Evolutionary conservation across 2,888 invertebrate genomes (phyloP).

Genomic region (Dusona sp.): DNA sequence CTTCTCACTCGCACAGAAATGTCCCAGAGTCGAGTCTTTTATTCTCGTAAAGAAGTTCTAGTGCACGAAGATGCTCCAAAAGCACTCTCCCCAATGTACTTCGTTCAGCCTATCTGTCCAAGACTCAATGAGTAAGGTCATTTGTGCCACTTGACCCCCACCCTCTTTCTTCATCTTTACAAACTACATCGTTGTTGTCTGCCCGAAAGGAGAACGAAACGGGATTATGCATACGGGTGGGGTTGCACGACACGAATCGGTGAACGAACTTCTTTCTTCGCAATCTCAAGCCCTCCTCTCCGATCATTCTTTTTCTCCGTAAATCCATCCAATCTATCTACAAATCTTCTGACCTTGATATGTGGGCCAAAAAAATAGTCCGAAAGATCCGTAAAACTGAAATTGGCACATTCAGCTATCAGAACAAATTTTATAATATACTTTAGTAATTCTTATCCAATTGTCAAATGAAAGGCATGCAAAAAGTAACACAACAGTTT

Average conservation of each 20-base stretch:
- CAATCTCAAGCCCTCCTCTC: constrained; percentile 3
- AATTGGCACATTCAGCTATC: neutral
- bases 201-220: constrained; percentile 40
- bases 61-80: constrained; percentile 38
- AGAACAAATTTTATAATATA: neutral
- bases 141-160: constrained; percentile 64
- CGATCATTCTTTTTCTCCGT: constrained; percentile 3
- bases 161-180: constrained; percentile 26
- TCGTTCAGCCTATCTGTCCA: constrained; percentile 39
- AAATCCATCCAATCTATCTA: constrained; percentile 4
- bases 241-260: constrained; percentile 14
- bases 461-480: neutral
- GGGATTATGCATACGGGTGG: constrained; percentile 31
- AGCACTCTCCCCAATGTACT: constrained; percentile 38
- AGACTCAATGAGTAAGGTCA: constrained; percentile 64
- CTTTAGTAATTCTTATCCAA: neutral
- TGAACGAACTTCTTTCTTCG: constrained; percentile 34
- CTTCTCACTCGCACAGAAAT: constrained; percentile 18
- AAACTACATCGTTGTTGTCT: constrained; percentile 46
- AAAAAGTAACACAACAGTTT: neutral
- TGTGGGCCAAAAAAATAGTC: neutral
- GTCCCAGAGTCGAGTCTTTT: constrained; percentile 4
- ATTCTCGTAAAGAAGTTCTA: constrained; percentile 11
- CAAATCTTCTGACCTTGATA: constrained; percentile 11
- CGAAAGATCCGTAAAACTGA: neutral